Evolutionary conservation across 2,888 invertebrate genomes (phyloP), one percentile per base, ranked within the genome.

Genomic region (Notocelia uddmanniana): DNA sequence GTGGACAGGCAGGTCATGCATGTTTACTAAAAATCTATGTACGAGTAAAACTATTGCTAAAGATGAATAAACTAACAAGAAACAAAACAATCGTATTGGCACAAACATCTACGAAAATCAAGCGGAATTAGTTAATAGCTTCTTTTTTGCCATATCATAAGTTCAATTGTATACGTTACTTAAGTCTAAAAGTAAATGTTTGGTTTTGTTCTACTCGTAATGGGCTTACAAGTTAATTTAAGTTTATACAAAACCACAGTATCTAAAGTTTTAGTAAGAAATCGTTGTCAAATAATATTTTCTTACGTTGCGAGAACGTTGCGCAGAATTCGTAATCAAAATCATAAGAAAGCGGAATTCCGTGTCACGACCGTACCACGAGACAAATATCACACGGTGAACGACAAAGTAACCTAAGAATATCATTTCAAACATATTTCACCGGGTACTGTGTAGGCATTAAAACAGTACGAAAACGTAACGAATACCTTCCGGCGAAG

Each of bases 361-460:
- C 21, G 63, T 11, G 23, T 21, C 52, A 50, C 63, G n/a, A 21
- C 63, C 21, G 52, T 23, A 52, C 15, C 31, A 18, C 23, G 23
- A 19, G 55, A 66, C 59, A 59, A 54, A 71, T 67, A 54, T 60
- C 34, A 67, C 66, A 66, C 66, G 18, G 68, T 52, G 54, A 66
- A 67, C 45, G 52, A 67, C 66, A 67, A 71, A 66, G 71, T 67
- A 67, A 71, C 66, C 66, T 31, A 60, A 54, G 66, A 71, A 71
- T 71, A 71, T 60, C 54, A 71, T 71, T 67, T 71, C 66, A 48
- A 52, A 60, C 45, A 71, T 71, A 55, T 71, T 67, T 66, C 58
- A 55, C 59, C 31, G 48, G n/a, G 34, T 23, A 54, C 34, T 66
- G 58, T n/a, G n/a, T 1, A 19, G 1, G 13, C 19, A 15, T 55